These are phyloP conservation scores for Isoperla grammatica DNA, from an alignment of 2,888 invertebrate species.

Conservation along the genomic window DNA sequence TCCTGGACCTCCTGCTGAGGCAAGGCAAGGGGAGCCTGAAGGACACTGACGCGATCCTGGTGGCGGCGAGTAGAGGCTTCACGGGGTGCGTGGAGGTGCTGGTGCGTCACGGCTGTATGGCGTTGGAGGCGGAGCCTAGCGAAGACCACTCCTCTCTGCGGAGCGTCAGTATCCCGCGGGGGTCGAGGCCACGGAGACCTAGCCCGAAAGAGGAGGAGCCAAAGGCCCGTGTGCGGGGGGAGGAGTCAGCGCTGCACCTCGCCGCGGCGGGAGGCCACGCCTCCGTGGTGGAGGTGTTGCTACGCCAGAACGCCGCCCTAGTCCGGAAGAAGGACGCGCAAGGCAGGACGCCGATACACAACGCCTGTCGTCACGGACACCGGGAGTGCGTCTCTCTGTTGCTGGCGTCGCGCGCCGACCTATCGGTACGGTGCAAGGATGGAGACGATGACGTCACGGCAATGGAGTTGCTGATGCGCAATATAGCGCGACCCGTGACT, in stretches of 20 bases:
- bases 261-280: constrained; percentile 45
- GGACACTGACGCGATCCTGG: constrained; percentile 51
- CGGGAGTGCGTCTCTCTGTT: constrained; percentile 50
- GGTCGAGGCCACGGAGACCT: too few relatives aligned
- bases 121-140: constrained; percentile 40
- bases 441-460: constrained; percentile 41
- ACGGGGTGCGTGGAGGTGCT: constrained; percentile 46
- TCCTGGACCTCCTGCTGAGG: constrained; percentile 48
- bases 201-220: constrained; percentile 46
- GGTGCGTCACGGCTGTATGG: constrained; percentile 46
- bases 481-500: constrained; percentile 49
- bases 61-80: constrained; percentile 52
- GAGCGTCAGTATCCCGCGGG: neutral
- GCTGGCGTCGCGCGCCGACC: constrained; percentile 36
- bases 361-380: constrained; percentile 52
- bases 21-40: constrained; percentile 35
- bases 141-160: neutral
- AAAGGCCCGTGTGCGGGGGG: constrained; percentile 45
- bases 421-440: constrained; percentile 35
- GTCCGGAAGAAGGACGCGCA: constrained; percentile 30
- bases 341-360: constrained; percentile 43
- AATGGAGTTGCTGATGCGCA: constrained; percentile 50
- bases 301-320: constrained; percentile 36
- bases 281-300: constrained; percentile 43
- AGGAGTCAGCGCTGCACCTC: constrained; percentile 48